Conservation (phyloP, 2,113 vertebrate species). For the Carollia perspicillata region DNA sequence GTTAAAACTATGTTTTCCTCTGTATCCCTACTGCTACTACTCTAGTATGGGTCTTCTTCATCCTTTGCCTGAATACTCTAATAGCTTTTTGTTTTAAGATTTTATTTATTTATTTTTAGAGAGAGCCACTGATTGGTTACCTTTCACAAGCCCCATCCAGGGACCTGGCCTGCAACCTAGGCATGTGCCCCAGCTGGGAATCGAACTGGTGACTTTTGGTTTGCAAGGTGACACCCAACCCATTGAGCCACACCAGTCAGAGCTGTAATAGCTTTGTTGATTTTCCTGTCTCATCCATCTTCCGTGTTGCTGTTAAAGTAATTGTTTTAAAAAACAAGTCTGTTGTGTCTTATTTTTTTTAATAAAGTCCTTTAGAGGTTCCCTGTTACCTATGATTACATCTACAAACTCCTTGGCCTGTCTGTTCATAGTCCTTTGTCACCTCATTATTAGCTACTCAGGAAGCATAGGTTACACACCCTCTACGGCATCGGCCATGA, state of each 20-base stretch:
- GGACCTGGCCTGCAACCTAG: no score
- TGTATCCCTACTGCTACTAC: neutral
- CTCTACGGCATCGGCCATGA: neutral
- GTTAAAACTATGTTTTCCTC: neutral
- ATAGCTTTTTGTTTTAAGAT: neutral
- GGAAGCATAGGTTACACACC: neutral
- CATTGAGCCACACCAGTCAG: no score
- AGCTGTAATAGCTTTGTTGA: neutral
- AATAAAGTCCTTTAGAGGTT: neutral
- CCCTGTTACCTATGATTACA: neutral
- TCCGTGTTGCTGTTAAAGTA: neutral
- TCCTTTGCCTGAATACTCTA: neutral
- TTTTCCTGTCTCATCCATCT: neutral
- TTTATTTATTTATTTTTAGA: no score
- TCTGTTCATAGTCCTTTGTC: neutral
- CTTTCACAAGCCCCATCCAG: no score
- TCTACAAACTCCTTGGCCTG: neutral
- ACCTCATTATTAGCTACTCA: neutral
- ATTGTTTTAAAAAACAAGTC: neutral
- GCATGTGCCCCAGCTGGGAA: no score
- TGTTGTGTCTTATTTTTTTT: neutral
- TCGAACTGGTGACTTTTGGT: no score
- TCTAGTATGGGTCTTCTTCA: neutral
- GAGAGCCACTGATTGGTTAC: no score
- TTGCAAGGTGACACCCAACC: no score